Percentiles rank a stretch among this genome's conserved stretches.
phyloP scores from a whole-genome alignment of 2,888 invertebrate species.

The Epiblema foenella region DNA sequence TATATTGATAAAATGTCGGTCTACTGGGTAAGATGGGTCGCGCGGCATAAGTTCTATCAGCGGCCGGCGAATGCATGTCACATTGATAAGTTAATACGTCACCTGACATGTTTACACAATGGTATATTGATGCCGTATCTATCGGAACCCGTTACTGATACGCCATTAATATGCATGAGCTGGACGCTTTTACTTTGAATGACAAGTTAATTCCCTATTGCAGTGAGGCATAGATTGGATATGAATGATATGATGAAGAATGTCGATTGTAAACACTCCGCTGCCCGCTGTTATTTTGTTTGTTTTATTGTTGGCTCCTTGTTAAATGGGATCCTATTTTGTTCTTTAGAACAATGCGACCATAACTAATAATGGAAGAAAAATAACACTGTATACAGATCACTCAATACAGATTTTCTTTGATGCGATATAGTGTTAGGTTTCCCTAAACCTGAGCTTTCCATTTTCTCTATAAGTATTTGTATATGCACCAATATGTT shows the following conservation, averaged over 20 bases:
- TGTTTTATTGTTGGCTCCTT: background rate
- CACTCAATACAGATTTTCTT: background rate
- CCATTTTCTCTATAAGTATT: background rate
- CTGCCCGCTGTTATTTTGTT: background rate
- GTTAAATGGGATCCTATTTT: background rate
- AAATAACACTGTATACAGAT: background rate
- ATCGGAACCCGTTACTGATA: conserved; percentile 30
- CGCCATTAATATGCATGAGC: conserved; percentile 29
- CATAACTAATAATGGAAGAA: background rate
- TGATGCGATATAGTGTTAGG: background rate
- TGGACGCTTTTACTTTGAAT: conserved; percentile 16
- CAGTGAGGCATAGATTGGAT: conserved; percentile 3
- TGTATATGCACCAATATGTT: background rate
- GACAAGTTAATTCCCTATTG: conserved; percentile 21
- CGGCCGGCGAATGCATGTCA: conserved; percentile 9
- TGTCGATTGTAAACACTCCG: background rate
- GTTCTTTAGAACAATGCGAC: too few species aligned
- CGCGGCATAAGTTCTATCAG: background rate
- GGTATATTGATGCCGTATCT: conserved; percentile 8
- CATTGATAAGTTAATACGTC: conserved; percentile 29
- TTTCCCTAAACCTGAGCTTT: background rate
- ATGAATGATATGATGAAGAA: background rate
- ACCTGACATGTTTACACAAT: conserved; percentile 26
- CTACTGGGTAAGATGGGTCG: too few species aligned
- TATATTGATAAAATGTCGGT: background rate